Percentiles rank a stretch among this genome's conserved stretches.
Conservation (phyloP, 2,888 invertebrate species). For the Hyles lineata region DNA sequence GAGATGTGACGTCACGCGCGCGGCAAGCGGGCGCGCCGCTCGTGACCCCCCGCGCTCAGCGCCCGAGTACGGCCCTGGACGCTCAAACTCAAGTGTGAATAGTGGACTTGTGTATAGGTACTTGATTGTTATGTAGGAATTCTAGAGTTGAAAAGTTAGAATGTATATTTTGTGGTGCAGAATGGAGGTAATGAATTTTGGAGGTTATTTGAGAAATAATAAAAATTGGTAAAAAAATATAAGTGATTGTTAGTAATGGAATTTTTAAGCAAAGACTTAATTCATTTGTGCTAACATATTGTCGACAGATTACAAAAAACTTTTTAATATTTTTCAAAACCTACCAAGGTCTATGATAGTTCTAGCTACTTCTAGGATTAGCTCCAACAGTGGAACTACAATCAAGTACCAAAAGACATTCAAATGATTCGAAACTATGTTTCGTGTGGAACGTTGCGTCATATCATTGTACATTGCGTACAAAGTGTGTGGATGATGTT, state of each 20-base stretch:
- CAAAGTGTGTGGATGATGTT: constrained; percentile 26
- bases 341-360: neutral
- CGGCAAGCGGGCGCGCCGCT: constrained; percentile 44
- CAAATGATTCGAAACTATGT: neutral
- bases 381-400: neutral
- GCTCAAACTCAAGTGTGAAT: neutral
- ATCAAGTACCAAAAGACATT: neutral
- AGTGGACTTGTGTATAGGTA: neutral
- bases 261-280: no score
- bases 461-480: constrained; percentile 15
- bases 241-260: no score
- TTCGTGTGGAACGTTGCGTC: neutral
- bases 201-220: no score
- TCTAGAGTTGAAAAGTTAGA: neutral
- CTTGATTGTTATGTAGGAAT: neutral
- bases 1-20: constrained; percentile 67
- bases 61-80: constrained; percentile 14
- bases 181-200: no score
- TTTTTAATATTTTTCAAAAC: neutral
- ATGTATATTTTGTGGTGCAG: neutral
- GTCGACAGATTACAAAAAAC: no score
- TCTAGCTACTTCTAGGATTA: no score
- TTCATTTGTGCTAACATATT: no score
- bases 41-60: constrained; percentile 7
- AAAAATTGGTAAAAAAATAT: no score